Evolutionary conservation across 1,140 invertebrate species (phyloP).

Genomic region (Drosophila navojoa): DNA sequence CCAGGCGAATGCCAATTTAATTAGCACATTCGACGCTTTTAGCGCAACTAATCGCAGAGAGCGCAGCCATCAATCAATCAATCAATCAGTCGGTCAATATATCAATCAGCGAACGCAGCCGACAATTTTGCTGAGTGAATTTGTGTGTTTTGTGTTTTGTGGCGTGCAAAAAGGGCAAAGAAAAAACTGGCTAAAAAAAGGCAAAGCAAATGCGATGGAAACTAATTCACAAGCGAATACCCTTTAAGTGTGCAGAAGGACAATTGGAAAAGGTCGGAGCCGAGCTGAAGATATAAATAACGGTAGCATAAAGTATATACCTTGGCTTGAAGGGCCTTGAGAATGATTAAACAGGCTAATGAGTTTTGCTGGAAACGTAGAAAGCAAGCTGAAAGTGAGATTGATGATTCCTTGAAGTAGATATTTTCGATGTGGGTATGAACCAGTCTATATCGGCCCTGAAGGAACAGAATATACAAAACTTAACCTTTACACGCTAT

Average conservation of each 20-base stretch:
- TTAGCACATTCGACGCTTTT: constrained; percentile 35
- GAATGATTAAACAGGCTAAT: too few species aligned
- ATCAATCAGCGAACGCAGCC: constrained; percentile 36
- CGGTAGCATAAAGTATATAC: too few species aligned
- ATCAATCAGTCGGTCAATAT: constrained; percentile 50
- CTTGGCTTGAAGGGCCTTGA: too few species aligned
- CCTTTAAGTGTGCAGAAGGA: not conserved
- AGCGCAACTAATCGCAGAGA: constrained; percentile 42
- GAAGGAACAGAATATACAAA: too few species aligned
- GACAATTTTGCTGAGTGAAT: constrained; percentile 63
- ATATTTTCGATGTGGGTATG: too few species aligned
- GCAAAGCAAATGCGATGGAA: not conserved
- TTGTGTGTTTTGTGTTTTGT: constrained; percentile 63
- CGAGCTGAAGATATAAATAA: not conserved
- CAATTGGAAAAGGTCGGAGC: not conserved
- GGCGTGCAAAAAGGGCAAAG: constrained; percentile 13
- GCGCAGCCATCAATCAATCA: constrained; percentile 10
- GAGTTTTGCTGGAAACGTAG: too few species aligned
- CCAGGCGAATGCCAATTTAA: constrained; percentile 34
- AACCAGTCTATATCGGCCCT: too few species aligned
- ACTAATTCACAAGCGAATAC: constrained; percentile 26
- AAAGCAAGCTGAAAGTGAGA: too few species aligned
- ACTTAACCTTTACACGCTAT: too few species aligned
- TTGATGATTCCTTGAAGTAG: too few species aligned
- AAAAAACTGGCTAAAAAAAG: not conserved